Evolutionary conservation across 2,113 vertebrate species (phyloP).

Genomic region (Hiodon tergisus): DNA sequence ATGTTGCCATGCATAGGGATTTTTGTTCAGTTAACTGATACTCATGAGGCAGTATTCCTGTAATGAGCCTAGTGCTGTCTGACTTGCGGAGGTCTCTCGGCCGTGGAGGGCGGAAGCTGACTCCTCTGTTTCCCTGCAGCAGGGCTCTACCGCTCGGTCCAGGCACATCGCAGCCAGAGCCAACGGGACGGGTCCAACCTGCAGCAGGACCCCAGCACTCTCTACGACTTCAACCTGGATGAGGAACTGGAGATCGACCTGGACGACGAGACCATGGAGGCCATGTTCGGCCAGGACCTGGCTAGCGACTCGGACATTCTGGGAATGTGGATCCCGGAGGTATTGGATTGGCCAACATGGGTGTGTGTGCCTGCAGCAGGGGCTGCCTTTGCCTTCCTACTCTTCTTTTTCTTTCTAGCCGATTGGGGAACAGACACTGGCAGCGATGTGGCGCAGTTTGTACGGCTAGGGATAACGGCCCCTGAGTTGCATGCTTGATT

Average conservation of each 20-base stretch:
- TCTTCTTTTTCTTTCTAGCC: slow-evolving; percentile 30
- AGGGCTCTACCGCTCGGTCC: slow-evolving; percentile 91
- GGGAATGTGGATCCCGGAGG: slow-evolving; percentile 99
- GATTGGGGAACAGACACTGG: neutral
- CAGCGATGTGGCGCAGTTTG: neutral
- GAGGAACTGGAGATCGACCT: slow-evolving; percentile 96
- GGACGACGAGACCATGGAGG: slow-evolving; percentile 98
- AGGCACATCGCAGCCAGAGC: slow-evolving; percentile 90
- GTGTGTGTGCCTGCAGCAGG: slow-evolving; percentile 94
- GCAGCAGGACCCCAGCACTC: slow-evolving; percentile 79
- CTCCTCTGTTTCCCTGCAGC: slow-evolving; percentile 51
- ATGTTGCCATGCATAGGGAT: neutral
- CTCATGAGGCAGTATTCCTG: no score
- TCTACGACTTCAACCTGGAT: slow-evolving; percentile 96
- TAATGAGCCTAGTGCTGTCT: no score
- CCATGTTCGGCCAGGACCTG: slow-evolving; percentile 96
- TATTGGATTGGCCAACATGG: slow-evolving; percentile 99
- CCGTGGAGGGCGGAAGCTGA: neutral
- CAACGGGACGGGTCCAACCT: slow-evolving; percentile 79
- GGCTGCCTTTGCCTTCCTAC: slow-evolving; percentile 68
- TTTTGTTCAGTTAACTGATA: neutral
- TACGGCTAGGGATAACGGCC: neutral
- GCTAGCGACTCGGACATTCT: slow-evolving; percentile 95
- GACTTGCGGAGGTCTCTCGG: neutral
- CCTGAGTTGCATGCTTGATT: neutral